Percentiles rank a stretch among this genome's conserved stretches.
Evolutionary conservation across 53 echinoderm and acorn worm genomes (phyloP).

Genomic region (Antedon mediterranea): DNA sequence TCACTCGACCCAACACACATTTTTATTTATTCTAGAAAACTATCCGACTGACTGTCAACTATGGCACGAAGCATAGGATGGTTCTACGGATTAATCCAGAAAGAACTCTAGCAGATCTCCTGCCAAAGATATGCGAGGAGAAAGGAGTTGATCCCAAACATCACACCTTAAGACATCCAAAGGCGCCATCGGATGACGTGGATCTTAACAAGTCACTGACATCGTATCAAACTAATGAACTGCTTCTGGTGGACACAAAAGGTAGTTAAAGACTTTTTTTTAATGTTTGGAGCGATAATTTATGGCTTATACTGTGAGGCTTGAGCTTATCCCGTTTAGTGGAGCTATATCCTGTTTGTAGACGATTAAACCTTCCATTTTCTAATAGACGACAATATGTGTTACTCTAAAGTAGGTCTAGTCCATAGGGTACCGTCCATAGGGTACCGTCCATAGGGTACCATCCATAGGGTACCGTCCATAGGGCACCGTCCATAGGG

Average conservation of each 20-base stretch:
- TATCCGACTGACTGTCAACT: constrained; percentile 57
- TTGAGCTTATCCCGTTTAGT: too few relatives aligned
- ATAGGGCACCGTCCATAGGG: too few relatives aligned
- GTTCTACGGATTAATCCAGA: constrained; percentile 71
- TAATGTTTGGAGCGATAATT: too few relatives aligned
- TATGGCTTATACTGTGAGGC: too few relatives aligned
- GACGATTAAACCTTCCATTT: too few relatives aligned
- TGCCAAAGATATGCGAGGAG: constrained; percentile 74
- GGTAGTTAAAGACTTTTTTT: constrained; percentile 10
- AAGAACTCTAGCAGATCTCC: constrained; percentile 49
- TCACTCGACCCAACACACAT: not conserved
- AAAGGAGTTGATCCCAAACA: constrained; percentile 38
- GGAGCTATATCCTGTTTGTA: too few relatives aligned
- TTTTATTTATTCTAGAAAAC: constrained; percentile 35
- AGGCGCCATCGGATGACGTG: constrained; percentile 37
- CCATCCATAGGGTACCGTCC: too few relatives aligned
- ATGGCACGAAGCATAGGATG: constrained; percentile 53
- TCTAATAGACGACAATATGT: too few relatives aligned
- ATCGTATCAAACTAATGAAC: constrained; percentile 46
- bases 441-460: too few relatives aligned
- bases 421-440: too few relatives aligned
- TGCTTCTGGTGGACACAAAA: constrained; percentile 47
- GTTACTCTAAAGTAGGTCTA: too few relatives aligned
- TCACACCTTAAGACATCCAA: constrained; percentile 37
- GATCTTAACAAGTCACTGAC: constrained; percentile 54